These are phyloP conservation scores for Kryptolebias marmoratus DNA, from an alignment of 2,113 vertebrate species.

Conservation along the genomic window DNA sequence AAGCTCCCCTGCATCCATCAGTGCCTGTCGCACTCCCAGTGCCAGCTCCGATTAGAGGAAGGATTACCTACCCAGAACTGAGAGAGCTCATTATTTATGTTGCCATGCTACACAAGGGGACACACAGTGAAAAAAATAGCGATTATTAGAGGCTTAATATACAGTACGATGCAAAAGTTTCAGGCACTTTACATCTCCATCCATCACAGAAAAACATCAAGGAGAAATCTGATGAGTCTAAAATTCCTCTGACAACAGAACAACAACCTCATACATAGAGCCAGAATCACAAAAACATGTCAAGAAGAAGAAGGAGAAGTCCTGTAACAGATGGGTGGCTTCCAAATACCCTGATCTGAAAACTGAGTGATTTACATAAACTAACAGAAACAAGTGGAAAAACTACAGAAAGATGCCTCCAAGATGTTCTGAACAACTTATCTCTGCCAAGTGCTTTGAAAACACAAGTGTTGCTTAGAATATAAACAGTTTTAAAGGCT, in stretches of 20 bases:
- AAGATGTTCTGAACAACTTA: not conserved
- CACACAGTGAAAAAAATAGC: conserved; percentile 24
- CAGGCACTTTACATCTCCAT: not conserved
- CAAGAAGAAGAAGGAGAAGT: not conserved
- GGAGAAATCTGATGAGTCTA: not conserved
- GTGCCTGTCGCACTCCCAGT: conserved; percentile 11
- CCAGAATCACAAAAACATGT: not conserved
- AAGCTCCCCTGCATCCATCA: conserved; percentile 52
- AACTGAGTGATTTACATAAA: conserved; percentile 7
- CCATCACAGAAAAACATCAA: not conserved
- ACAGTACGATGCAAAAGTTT: not conserved
- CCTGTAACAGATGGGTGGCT: not conserved
- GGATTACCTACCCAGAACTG: conserved; percentile 55
- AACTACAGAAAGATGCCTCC: not conserved
- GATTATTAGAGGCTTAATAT: conserved; percentile 9
- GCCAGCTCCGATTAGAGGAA: conserved; percentile 35
- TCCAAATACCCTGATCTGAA: not conserved
- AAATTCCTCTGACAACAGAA: not conserved
- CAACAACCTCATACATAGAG: not conserved
- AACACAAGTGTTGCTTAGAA: too few species aligned
- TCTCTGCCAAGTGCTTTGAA: too few species aligned
- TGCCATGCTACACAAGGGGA: conserved; percentile 38
- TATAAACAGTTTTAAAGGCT: too few species aligned
- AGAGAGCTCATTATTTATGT: conserved; percentile 48
- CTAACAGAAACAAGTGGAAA: not conserved